Conservation (phyloP, 1,140 invertebrate genomes). For the Calliopsis andreniformis region DNA sequence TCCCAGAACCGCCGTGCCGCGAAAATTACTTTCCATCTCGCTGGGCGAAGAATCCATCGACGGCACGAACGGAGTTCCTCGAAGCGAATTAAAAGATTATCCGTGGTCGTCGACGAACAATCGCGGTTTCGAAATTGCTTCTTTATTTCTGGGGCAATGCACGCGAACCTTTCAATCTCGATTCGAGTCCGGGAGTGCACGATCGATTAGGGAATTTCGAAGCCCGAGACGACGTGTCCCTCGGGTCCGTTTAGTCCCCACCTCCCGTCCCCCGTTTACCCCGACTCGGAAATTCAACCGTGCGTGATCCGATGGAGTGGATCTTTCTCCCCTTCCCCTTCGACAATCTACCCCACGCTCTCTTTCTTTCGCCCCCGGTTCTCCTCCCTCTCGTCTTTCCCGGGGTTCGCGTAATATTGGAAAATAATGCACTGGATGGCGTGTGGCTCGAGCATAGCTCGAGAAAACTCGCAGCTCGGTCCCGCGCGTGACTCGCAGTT, state of each 20-base stretch:
- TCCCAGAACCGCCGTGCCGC: slow-evolving; percentile 9
- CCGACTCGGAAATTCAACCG: slow-evolving; percentile 70
- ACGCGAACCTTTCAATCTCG: slow-evolving; percentile 69
- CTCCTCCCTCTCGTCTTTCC: neutral
- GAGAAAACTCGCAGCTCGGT: slow-evolving; percentile 37
- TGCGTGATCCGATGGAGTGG: slow-evolving; percentile 65
- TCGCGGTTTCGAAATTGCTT: slow-evolving; percentile 59
- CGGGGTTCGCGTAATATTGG: slow-evolving; percentile 67
- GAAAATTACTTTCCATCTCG: slow-evolving; percentile 49
- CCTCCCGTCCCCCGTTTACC: slow-evolving; percentile 50
- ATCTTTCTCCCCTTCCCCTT: slow-evolving; percentile 51
- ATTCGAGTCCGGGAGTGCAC: slow-evolving; percentile 59
- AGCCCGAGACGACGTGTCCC: slow-evolving; percentile 67
- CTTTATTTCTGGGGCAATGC: slow-evolving; percentile 64
- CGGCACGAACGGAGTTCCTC: slow-evolving; percentile 43
- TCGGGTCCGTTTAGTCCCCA: slow-evolving; percentile 67
- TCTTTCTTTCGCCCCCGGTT: neutral
- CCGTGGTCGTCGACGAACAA: slow-evolving; percentile 52
- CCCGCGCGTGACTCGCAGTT: slow-evolving; percentile 34
- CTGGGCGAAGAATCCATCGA: slow-evolving; percentile 26
- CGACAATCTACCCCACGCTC: neutral
- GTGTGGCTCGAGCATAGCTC: slow-evolving; percentile 30
- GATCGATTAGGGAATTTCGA: slow-evolving; percentile 73
- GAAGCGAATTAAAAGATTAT: slow-evolving; percentile 66
- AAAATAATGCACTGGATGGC: slow-evolving; percentile 72